Evolutionary conservation across 2,797 vertebrate species (phyloP), one percentile per base, ranked within the genome.

Genomic region (Anableps anableps): DNA sequence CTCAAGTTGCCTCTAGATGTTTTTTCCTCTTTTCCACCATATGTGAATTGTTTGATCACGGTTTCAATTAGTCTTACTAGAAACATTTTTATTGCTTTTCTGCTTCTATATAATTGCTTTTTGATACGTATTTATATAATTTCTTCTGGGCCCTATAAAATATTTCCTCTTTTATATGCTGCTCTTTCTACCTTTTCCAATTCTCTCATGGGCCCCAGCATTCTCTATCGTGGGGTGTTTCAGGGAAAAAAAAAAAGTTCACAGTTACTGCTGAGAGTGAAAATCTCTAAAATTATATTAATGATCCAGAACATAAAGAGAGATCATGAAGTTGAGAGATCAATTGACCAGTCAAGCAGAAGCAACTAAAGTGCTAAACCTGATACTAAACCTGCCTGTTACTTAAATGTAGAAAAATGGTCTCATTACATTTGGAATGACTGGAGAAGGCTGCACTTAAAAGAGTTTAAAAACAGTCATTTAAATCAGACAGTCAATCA

Each of bases 341-440:
- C 19, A 50, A 36, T 77, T 68, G 75, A 77, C 31, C 47, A 76
- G 36, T 53, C 43, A 23, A 26, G 29, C 2, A 16, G 51, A 19
- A 45, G 8, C 13, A 51, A 74, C 38, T 72, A 11, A 51, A 72
- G 64, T 0, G 7, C 29, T 23, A 72, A 14, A 38, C 6, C 26
- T 47, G 10, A 83, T 77, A 80, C 60, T 81, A 74, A 43, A 70
- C 62, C 68, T 79, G 76, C 3, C 76, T 79, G 45, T 9, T 4
- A 9, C 53, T 36, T 0, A 53, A 45, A 84, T 83, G 16, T 31
- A 64, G 73, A 89, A 64, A 81, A 80, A 85, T 75, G 36, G 29
- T 43, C 26, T 66, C 9, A 50, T 80, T 75, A 76, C 17, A n/a
- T 3, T 9, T 53, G 55, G 38, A 19, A 17, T 26, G 26, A 23